Conservation (phyloP, 2,888 invertebrate genomes). For the Volucella inflata region DNA sequence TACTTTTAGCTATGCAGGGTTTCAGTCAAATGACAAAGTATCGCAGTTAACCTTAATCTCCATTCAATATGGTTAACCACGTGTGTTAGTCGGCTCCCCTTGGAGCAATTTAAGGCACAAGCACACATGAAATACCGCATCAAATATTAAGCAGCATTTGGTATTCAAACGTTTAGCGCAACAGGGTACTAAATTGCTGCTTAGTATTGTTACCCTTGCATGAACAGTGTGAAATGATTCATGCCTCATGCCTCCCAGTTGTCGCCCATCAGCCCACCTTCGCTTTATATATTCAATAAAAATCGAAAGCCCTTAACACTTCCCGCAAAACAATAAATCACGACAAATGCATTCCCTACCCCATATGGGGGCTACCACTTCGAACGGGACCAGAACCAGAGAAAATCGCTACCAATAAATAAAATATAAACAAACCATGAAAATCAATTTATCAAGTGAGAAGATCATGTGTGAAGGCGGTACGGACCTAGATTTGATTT, state of each 20-base stretch:
- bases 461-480: conserved; percentile 44
- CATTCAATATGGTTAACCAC: conserved; percentile 20
- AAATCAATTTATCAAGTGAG: conserved; percentile 71
- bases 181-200: conserved; percentile 43
- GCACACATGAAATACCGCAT: conserved; percentile 23
- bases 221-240: too few relatives aligned
- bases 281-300: conserved; percentile 24
- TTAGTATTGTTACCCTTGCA: too few relatives aligned
- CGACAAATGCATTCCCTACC: conserved; percentile 57
- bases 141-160: conserved; percentile 15
- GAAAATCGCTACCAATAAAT: conserved; percentile 61
- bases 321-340: conserved; percentile 61
- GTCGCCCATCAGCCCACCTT: neutral
- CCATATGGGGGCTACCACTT: neutral
- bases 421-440: conserved; percentile 66
- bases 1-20: too few relatives aligned
- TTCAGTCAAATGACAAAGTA: neutral
- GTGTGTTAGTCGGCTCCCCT: conserved; percentile 2
- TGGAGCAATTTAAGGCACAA: conserved; percentile 6
- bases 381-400: conserved; percentile 36
- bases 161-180: conserved; percentile 26
- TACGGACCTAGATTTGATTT: conserved; percentile 47
- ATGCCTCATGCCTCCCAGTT: neutral
- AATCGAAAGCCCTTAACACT: conserved; percentile 46
- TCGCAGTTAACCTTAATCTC: conserved; percentile 12